A percentile compares a stretch with the other conserved stretches of the same genome.
phyloP scores from a whole-genome alignment of 2,113 vertebrate species.

The Balaeniceps rex region DNA sequence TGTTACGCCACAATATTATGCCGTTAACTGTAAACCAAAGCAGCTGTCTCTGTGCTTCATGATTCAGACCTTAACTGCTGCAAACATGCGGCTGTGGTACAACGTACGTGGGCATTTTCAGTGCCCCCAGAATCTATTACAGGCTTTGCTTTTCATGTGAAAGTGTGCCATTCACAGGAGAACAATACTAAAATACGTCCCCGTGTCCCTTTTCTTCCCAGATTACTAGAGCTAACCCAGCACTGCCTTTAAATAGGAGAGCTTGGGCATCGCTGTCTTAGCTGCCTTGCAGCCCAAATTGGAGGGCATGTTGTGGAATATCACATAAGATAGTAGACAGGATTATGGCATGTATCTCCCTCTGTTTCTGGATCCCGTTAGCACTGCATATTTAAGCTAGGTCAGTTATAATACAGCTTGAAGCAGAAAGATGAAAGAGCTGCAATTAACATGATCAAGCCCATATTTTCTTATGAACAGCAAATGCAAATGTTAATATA shows the following conservation, averaged over 20 bases:
- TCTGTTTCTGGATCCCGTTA: neutral
- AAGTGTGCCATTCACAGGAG: neutral
- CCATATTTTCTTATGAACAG: neutral
- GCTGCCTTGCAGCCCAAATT: neutral
- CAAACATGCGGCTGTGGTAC: neutral
- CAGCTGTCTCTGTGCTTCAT: neutral
- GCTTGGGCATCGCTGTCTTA: neutral
- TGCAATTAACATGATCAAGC: conserved; percentile 30
- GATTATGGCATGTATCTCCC: neutral
- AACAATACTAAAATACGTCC: neutral
- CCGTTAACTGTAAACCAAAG: neutral
- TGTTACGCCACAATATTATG: neutral
- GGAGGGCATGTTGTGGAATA: neutral
- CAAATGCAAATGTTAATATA: conserved; percentile 13
- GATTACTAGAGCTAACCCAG: neutral
- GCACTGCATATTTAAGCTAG: neutral
- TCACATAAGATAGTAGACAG: neutral
- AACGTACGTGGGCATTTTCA: neutral
- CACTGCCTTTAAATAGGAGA: neutral
- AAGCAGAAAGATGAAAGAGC: conserved; percentile 36
- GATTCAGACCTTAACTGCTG: neutral
- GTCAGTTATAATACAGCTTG: conserved; percentile 2
- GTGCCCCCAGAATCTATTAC: neutral
- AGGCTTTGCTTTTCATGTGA: neutral
- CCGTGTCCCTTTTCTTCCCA: neutral